Base-by-base conservation (phyloP, 2,113 vertebrate species). In the Heterotis niloticus region DNA sequence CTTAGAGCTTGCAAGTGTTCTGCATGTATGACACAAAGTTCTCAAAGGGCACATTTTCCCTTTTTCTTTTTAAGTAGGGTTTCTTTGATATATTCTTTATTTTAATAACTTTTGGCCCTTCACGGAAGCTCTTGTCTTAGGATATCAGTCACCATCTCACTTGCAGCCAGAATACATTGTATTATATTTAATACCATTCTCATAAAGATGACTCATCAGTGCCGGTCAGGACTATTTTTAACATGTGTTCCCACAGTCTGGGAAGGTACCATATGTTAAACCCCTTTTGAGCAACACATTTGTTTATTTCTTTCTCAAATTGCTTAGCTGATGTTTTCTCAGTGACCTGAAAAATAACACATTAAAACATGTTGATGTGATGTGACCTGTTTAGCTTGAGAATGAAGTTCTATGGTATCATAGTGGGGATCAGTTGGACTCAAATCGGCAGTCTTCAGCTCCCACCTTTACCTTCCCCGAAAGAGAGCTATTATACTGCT, bases 71-170 rank as follows among this genome's bases (percentile, higher is more conserved):
- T 52, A 13, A 18, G 26, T 14, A 52, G 7, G 62, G 64, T 5
- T 54, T 26, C 24, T 10, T 14, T 78, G 76, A 69, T 78, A 16
- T 29, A 78, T 78, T 51, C 52, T 24, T 26, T 7, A 28, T 59
- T 68, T 69, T 67, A 68, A 78, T 52, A 68, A 78, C 64, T 24
- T 13, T 4, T 10, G 13, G 24, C 26, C 65, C 26, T 26, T 77
- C 52, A 57, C 24, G 20, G 64, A 78, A 56, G 76, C 59, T 78
- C 54, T 52, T 11, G 24, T 1, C 26, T 59, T 24, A 68, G 24
- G 24, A 69, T 52, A 69, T 69, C 57, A 54, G 52, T 1, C 76
- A 54, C 23, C 57, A 78, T 68, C 59, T 68, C 65, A 68, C 24
- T 78, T 64, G 20, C 10, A 54, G 17, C 18, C 4, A 17, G 24